phyloP scores from a whole-genome alignment of 2,113 vertebrate species.

The Hydrolagus affinis region DNA sequence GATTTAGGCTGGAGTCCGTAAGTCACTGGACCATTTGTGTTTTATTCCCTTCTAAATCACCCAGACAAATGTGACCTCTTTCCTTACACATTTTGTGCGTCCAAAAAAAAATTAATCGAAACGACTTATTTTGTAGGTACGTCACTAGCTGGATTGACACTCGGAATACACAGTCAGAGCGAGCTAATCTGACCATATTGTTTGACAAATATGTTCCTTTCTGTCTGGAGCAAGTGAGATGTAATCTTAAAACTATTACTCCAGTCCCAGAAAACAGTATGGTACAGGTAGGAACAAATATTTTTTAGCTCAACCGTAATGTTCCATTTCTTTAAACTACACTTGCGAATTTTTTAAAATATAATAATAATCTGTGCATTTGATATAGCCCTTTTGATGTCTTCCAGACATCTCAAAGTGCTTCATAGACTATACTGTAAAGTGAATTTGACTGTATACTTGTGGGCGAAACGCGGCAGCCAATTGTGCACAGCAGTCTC shows the following conservation, averaged over 20 bases:
- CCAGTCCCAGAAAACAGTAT: constrained; percentile 61
- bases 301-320: background rate
- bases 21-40: constrained; percentile 37
- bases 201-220: constrained; percentile 63
- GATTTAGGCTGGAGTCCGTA: constrained; percentile 65
- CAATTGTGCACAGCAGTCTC: no score
- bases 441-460: no score
- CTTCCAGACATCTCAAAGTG: no score
- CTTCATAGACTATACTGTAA: no score
- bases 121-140: constrained; percentile 54
- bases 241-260: constrained; percentile 67
- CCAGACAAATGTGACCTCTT: no score
- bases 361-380: no score
- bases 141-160: constrained; percentile 58
- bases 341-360: no score
- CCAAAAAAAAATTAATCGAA: background rate
- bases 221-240: constrained; percentile 56
- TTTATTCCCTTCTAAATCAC: background rate
- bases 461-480: no score
- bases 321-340: no score
- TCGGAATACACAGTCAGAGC: constrained; percentile 62
- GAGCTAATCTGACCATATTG: constrained; percentile 65
- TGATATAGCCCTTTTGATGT: no score
- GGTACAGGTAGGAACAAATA: constrained; percentile 41
- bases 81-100: background rate